These are phyloP conservation scores for Ornithoptera alexandrae DNA, from an alignment of 2,888 invertebrate genomes.

Conservation along the genomic window DNA sequence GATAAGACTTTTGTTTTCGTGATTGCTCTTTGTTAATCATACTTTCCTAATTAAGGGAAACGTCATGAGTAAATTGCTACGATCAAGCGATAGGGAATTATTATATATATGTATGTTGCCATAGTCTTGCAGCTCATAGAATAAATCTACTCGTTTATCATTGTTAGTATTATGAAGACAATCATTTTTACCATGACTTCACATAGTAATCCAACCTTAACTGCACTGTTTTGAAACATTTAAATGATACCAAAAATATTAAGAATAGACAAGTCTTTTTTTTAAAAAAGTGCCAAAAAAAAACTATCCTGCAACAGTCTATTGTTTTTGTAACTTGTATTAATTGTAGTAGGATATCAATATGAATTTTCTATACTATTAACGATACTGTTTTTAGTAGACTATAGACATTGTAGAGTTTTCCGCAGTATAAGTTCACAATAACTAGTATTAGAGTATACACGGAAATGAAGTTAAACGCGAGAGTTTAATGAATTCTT, in stretches of 20 bases:
- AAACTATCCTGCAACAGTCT: too few relatives aligned
- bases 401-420: background rate
- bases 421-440: background rate
- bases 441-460: background rate
- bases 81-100: conserved; percentile 63
- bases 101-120: conserved; percentile 48
- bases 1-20: conserved; percentile 77
- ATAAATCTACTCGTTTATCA: background rate
- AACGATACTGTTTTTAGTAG: background rate
- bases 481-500: conserved; percentile 22
- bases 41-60: conserved; percentile 77
- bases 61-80: conserved; percentile 64
- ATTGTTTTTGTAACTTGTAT: too few relatives aligned
- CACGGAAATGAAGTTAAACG: conserved; percentile 11
- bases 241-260: too few relatives aligned
- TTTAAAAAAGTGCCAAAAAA: too few relatives aligned
- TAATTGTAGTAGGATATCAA: too few relatives aligned
- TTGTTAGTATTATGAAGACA: background rate
- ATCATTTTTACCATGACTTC: too few relatives aligned
- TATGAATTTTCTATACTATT: too few relatives aligned
- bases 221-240: too few relatives aligned
- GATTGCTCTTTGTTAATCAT: conserved; percentile 78
- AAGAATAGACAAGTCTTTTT: too few relatives aligned
- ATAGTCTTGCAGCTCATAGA: background rate
- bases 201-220: too few relatives aligned